A percentile compares a stretch with the other conserved stretches of the same genome.
Conservation (phyloP, 2,113 vertebrate genomes). For the Alethe diademata region DNA sequence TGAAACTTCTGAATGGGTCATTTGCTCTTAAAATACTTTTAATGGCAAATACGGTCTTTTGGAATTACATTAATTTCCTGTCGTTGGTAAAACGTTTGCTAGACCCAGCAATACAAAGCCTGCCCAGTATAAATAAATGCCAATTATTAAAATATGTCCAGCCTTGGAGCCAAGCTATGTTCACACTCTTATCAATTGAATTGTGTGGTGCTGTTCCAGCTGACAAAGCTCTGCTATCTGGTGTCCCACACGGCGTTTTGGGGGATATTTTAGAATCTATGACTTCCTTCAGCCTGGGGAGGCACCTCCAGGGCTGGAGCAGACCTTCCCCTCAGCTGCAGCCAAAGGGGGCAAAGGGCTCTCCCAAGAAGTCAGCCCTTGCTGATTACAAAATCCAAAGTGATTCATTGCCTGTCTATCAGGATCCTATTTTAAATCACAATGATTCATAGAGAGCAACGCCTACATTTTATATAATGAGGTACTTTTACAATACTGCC, state of each 20-base stretch:
- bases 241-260: background rate
- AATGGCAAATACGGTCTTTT: background rate
- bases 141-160: background rate
- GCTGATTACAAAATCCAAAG: slow-evolving; percentile 75
- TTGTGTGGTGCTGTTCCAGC: background rate
- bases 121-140: background rate
- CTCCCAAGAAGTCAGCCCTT: slow-evolving; percentile 71
- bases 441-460: slow-evolving; percentile 57
- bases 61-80: background rate
- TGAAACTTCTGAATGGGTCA: background rate
- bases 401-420: slow-evolving; percentile 66
- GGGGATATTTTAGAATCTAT: slow-evolving; percentile 14
- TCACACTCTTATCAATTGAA: background rate
- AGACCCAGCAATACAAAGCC: background rate
- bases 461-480: slow-evolving; percentile 35
- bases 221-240: slow-evolving; percentile 26
- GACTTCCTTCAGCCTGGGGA: slow-evolving; percentile 42
- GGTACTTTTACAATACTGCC: background rate
- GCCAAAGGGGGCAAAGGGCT: slow-evolving; percentile 82
- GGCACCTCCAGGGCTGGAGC: slow-evolving; percentile 48
- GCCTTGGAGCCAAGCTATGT: background rate
- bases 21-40: background rate
- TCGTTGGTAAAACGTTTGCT: background rate
- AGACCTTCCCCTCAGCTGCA: background rate
- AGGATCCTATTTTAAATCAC: slow-evolving; percentile 51